Evolutionary conservation across 2,888 invertebrate genomes (phyloP), one percentile per base, ranked within the genome.

Genomic region (Lymantria dispar): DNA sequence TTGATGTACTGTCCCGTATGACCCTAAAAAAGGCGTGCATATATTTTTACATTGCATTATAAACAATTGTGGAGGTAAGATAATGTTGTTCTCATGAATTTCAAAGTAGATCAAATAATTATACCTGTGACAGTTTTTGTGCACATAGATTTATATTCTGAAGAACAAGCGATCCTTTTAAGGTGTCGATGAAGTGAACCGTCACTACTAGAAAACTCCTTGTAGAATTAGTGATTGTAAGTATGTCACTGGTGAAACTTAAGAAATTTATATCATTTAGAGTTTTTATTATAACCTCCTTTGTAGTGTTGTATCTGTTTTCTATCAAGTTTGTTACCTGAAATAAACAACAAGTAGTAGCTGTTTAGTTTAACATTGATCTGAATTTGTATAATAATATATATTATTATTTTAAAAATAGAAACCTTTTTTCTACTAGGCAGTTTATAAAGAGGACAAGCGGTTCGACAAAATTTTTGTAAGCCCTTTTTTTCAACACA

Each of bases 141-240:
- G 10, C 37, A n/a, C 8, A 8, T 8, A 37, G n/a, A n/a, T n/a
- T n/a, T n/a, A n/a, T n/a, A n/a, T n/a, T n/a, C 37, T 8, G 10
- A 7, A 37, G 9, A 3, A 37, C 8, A 8, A 3, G 37, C 7
- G 37, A 37, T 10, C 10, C 37, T 7, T 10, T 3, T 37, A 7
- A 37, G 37, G 11, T 10, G 10, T 37, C 49, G 53, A 60, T 38
- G 47, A 60, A 60, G 50, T 54, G 55, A 53, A 53, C 57, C 43
- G 52, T 60, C 51, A 58, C 43, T 54, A 60, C 57, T 53, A 57
- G 45, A 47, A 60, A 60, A 55, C 55, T 60, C 48, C 60, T 53
- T 48, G 56, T 58, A 47, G 55, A 60, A 49, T 57, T 57, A 39
- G 57, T 60, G 43, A 60, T 48, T 51, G 55, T 57, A 41, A 59